Evolutionary conservation across 1,140 invertebrate genomes (phyloP), one percentile per base, ranked within the genome.

Genomic region (Hypothenemus hampei): DNA sequence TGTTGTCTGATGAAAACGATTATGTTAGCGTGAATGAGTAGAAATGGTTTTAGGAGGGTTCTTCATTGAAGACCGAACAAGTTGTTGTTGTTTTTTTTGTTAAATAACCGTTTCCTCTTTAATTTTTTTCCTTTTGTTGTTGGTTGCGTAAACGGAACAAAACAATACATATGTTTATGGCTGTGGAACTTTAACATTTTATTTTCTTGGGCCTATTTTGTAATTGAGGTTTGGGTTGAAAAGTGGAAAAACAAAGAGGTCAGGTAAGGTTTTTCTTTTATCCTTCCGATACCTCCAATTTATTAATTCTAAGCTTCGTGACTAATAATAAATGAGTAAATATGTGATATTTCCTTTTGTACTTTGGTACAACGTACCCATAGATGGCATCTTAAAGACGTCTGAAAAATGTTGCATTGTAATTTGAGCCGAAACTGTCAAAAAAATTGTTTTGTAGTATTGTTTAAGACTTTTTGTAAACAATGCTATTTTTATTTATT

Each of bases 1-100:
- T 82, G 15, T 70, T 82, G 7, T 81, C 80, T 18, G 79, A 81
- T 44, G 52, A 57, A 24, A 57, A 57, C 22, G 55, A 57, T 47
- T 57, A 57, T 24, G 47, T 57, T 16, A 51, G 33, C 20, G 47
- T 57, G 15, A 40, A 50, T 11, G 54, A 46, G 18, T 46, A 44
- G 20, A 22, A 10, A 31, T 2, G 26, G 26, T 31, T 11, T 3
- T 31, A 13, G 10, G 26, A 3, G 26, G 26, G 26, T 11, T 31
- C 10, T 2, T 31, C 13, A 31, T 31, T 13, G 13, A 31, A 31
- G 13, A 31, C 26, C 13, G 26, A 31, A 31, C 10, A 3, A 31
- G 26, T 3, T 31, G 3, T 3, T 31, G 8, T 31, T 2, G 13
- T 31, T 31, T 31, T 31, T 31, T 2, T 1, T 11, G 1, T 31